Evolutionary conservation across 2,888 invertebrate species (phyloP), one percentile per base, ranked within the genome.

Genomic region (Spisula solida): DNA sequence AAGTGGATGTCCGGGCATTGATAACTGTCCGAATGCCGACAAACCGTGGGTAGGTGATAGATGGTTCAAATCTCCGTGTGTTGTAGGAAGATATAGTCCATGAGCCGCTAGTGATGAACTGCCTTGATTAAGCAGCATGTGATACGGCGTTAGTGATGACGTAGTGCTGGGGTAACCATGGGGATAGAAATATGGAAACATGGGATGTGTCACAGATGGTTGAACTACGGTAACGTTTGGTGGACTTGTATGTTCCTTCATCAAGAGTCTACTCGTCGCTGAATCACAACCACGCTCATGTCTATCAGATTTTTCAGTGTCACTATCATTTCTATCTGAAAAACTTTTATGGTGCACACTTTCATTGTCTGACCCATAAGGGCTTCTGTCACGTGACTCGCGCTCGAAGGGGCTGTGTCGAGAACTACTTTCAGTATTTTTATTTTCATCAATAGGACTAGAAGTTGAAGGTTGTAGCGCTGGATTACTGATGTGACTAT

Each of bases 101-200:
- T 93, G 93, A 55, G 94, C 91, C 55, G 94, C 91, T 66, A 94
- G 81, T 31, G 93, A 93, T 10, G 94, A 93, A 84, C 87, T 93
- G 56, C 93, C 92, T 75, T 93, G 92, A 78, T 93, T 92, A 86
- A 94, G 88, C 79, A 94, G 90, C 91, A 94, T 93, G 51, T 95
- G 95, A 85, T 95, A 95, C 78, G 95, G 96, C 56, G 95, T 91
- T 2, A 75, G 75, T 75, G 82, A 98, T 97, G 93, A 98, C 81
- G 93, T 91, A 16, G 97, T 98, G 97, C 99, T 99, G 92, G 99
- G 97, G 88, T 93, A 93, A 55, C 98, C 98, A 82, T 98, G 92
- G n/a, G 94, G 98, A 97, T 99, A 99, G 85, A 99, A 98, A 97
- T 99, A 99, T 94, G 99, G 99, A 96, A 99, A 97, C 96, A 98